Evolutionary conservation across 2,113 vertebrate genomes (phyloP).

Genomic region (Cebus imitator): DNA sequence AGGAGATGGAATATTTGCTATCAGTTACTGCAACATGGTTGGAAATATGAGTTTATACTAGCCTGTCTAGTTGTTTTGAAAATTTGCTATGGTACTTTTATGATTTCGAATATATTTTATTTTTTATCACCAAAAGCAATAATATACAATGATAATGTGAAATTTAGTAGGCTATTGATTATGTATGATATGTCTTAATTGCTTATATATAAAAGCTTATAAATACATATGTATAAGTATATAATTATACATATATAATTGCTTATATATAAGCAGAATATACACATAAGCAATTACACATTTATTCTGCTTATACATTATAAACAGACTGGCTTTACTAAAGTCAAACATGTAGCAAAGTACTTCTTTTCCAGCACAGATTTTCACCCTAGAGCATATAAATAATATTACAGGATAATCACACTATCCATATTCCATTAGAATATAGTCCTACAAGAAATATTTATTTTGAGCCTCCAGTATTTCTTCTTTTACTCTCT

Average conservation of each 20-base stretch:
- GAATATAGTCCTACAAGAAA: not conserved
- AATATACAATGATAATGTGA: not conserved
- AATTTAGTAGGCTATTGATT: not conserved
- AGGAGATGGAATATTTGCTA: not conserved
- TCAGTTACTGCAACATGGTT: not conserved
- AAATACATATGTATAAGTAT: no score
- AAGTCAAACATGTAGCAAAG: not conserved
- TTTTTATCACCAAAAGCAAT: not conserved
- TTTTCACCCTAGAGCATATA: not conserved
- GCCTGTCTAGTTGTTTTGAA: not conserved
- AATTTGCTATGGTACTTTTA: not conserved
- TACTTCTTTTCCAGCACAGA: not conserved
- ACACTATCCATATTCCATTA: not conserved
- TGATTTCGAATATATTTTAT: not conserved
- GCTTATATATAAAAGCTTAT: not conserved
- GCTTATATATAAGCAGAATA: no score
- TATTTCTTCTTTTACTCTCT: slow-evolving; percentile 1
- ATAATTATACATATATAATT: no score
- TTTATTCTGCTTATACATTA: not conserved
- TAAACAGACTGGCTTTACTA: not conserved
- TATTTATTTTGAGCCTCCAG: slow-evolving; percentile 29
- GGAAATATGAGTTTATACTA: not conserved
- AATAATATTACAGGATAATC: not conserved
- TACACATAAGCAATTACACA: no score
- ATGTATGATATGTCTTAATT: not conserved